phyloP scores from a whole-genome alignment of 2,797 vertebrate genomes.

The Hyperoplus lanceolatus region DNA sequence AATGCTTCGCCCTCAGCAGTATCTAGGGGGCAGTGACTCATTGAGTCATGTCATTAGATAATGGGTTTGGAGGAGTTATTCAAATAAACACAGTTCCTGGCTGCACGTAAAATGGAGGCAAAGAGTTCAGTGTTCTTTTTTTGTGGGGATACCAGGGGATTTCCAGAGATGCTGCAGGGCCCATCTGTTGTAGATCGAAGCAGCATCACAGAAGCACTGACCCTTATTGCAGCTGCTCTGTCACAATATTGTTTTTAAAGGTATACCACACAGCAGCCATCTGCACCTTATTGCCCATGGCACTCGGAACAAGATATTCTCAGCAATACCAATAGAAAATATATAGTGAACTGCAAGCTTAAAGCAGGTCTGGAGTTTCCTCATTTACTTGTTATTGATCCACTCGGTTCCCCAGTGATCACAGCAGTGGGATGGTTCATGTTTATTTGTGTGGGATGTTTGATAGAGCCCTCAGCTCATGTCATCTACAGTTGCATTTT shows the following conservation, averaged over 20 bases:
- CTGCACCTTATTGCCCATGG: conserved; percentile 64
- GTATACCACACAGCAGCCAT: conserved; percentile 62
- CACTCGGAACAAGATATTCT: conserved; percentile 46
- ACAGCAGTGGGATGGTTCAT: conserved; percentile 31
- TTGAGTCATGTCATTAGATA: conserved; percentile 80
- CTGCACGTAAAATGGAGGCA: conserved; percentile 70
- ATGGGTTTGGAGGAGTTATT: conserved; percentile 75
- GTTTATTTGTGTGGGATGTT: conserved; percentile 45
- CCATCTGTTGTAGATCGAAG: conserved; percentile 81
- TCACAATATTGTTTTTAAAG: conserved; percentile 80
- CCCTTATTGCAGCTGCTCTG: conserved; percentile 76
- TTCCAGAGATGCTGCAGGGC: conserved; percentile 73
- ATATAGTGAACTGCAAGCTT: conserved; percentile 40
- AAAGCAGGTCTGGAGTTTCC: conserved; percentile 47
- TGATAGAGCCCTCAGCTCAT: conserved; percentile 21
- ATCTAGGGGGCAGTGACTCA: conserved; percentile 77
- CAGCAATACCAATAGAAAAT: conserved; percentile 44
- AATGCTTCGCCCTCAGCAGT: conserved; percentile 61
- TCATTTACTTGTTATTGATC: conserved; percentile 71
- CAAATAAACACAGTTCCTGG: conserved; percentile 78
- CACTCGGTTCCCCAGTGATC: conserved; percentile 36
- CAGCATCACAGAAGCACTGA: conserved; percentile 72
- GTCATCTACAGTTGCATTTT: conserved; percentile 22
- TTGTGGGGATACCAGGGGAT: conserved; percentile 73
- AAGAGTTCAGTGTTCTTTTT: conserved; percentile 59